Evolutionary conservation across 2,888 invertebrate species (phyloP).

Genomic region (Meloe dianella): DNA sequence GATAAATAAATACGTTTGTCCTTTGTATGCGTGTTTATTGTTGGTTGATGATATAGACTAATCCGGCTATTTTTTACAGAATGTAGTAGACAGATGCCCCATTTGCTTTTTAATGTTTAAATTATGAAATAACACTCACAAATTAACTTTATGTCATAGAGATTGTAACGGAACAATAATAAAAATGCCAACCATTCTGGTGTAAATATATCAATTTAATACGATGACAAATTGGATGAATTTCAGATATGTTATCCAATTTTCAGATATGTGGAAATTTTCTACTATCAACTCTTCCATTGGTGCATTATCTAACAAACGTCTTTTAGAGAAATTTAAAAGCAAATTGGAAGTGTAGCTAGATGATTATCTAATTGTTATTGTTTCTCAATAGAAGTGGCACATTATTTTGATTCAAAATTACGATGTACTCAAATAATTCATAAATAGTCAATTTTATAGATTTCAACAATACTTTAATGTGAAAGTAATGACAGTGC

Average conservation of each 20-base stretch:
- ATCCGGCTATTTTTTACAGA: neutral
- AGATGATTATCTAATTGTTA: too few relatives aligned
- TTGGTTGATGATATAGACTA: neutral
- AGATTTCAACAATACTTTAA: too few relatives aligned
- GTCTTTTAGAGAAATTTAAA: too few relatives aligned
- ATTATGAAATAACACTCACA: conserved; percentile 11
- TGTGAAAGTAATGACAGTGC: too few relatives aligned
- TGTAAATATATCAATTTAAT: neutral
- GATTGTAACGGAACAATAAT: neutral
- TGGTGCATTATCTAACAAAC: too few relatives aligned
- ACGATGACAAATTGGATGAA: neutral
- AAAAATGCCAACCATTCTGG: neutral
- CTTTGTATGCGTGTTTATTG: conserved; percentile 5
- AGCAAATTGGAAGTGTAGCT: too few relatives aligned
- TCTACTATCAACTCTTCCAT: too few relatives aligned
- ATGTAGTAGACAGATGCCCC: conserved; percentile 3
- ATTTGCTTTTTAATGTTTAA: conserved; percentile 6
- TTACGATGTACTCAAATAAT: too few relatives aligned
- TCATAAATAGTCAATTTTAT: too few relatives aligned
- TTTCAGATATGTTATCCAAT: neutral
- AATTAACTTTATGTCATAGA: conserved; percentile 3
- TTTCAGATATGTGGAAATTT: neutral
- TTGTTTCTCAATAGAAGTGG: too few relatives aligned
- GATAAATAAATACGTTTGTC: conserved; percentile 26
- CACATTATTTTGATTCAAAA: too few relatives aligned